Percentiles rank a stretch among this genome's conserved stretches.
These are phyloP conservation scores for Asarcornis scutulata DNA, from an alignment of 2,113 vertebrate species.

Conservation along the genomic window DNA sequence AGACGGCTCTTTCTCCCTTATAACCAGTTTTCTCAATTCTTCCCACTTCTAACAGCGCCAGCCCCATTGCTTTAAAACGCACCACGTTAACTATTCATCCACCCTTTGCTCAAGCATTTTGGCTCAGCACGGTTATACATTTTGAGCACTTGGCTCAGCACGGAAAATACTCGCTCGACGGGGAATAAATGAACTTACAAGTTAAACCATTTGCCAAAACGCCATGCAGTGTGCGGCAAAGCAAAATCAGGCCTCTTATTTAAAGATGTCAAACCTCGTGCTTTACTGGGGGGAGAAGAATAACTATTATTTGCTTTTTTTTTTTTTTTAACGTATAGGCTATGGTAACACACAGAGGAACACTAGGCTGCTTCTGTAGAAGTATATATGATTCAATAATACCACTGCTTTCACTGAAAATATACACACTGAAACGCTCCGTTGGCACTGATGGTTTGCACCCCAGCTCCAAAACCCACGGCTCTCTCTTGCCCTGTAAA, in stretches of 20 bases:
- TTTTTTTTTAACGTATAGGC: neutral
- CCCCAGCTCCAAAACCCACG: neutral
- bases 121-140: too few species aligned
- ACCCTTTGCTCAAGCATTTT: neutral
- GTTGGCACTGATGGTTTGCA: neutral
- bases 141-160: neutral
- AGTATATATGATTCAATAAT: neutral
- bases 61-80: neutral
- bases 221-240: neutral
- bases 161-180: neutral
- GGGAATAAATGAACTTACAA: neutral
- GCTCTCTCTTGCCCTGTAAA: neutral
- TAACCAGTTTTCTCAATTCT: neutral
- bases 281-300: neutral
- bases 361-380: neutral
- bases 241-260: neutral
- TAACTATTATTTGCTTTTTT: neutral
- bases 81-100: neutral
- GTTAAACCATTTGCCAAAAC: neutral
- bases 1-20: neutral
- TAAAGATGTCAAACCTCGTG: neutral
- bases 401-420: neutral
- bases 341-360: neutral
- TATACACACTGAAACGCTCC: neutral
- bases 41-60: neutral